Evolutionary conservation across 2,797 vertebrate genomes (phyloP), one percentile per base, ranked within the genome.

Genomic region (Crocidura indochinensis): DNA sequence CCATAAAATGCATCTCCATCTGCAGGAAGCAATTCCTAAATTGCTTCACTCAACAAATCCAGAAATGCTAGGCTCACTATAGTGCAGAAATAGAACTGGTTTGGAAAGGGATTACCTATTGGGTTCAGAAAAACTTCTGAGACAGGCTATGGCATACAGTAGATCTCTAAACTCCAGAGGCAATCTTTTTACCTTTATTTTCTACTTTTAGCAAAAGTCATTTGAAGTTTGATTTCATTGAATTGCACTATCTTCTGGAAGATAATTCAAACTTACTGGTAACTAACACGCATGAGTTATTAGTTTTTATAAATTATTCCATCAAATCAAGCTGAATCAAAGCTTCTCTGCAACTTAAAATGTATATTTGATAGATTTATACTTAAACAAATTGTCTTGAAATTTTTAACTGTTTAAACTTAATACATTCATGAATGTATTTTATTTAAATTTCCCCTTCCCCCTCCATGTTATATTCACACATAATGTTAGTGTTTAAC

Each of bases 11-110:
- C 31, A 72, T 94, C 95, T 96, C 82, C 88, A 96, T 96, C 96
- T 84, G 95, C 68, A 82, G 91, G 94, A 96, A 96, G 68, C 53
- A 95, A 62, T 97, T 96, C 92, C 85, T 94, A 96, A 97, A 94
- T 92, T 96, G 88, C 85, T 96, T 96, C 92, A 94, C 74, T 96
- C 90, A 95, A 74, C 92, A 96, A 95, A 96, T 95, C 77, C 86
- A 74, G 38, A 92, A 94, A 78, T 88, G 92, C 91, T 69, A 88
- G 87, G 44, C 15, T 95, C 44, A 83, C 60, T 90, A 80, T 8
- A 64, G 81, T 77, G 83, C 92, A 90, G 80, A 94, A 96, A 95
- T 94, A 93, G 87, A 84, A 81, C 69, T 56, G 80, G 47, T 86
- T 93, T 29, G 87, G 76, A 73, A 88, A 94, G 31, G 91, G 89